phyloP scores from a whole-genome alignment of 2,888 invertebrate species.

The Hecatera dysodea region DNA sequence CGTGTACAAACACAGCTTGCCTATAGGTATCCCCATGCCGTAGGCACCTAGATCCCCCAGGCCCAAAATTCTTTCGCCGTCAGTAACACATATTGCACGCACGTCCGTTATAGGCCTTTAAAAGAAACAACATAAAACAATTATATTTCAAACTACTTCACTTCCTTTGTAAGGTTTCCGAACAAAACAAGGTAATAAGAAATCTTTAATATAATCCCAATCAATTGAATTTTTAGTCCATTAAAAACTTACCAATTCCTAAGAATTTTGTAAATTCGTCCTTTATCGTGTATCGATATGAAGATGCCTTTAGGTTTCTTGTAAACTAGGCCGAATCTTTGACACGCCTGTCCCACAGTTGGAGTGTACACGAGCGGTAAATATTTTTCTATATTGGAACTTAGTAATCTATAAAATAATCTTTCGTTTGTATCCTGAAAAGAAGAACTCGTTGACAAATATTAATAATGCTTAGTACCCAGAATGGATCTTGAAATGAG shows the following conservation, averaged over 20 bases:
- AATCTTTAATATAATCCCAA: too few relatives aligned
- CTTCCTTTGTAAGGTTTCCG: too few relatives aligned
- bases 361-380: constrained; percentile 99
- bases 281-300: constrained; percentile 97
- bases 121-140: constrained; percentile 34
- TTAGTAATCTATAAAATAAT: constrained; percentile 96
- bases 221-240: too few relatives aligned
- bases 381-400: constrained; percentile 96
- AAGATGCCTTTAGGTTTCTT: constrained; percentile 97
- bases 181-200: background rate
- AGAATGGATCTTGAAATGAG: background rate
- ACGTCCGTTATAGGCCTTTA: constrained; percentile 94
- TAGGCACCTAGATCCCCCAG: constrained; percentile 98
- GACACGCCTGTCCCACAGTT: constrained; percentile 98
- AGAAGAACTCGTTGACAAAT: constrained; percentile 49
- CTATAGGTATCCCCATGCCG: constrained; percentile 99
- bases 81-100: constrained; percentile 96
- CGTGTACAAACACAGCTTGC: constrained; percentile 98
- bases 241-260: constrained; percentile 93
- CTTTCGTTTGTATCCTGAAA: constrained; percentile 97
- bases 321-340: constrained; percentile 97
- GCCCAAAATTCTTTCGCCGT: constrained; percentile 98
- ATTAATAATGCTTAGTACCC: too few relatives aligned
- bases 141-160: background rate
- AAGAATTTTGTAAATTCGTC: constrained; percentile 95